Base-by-base conservation (phyloP, 2,888 invertebrate genomes). In the Cryptocheilus praepositus region DNA sequence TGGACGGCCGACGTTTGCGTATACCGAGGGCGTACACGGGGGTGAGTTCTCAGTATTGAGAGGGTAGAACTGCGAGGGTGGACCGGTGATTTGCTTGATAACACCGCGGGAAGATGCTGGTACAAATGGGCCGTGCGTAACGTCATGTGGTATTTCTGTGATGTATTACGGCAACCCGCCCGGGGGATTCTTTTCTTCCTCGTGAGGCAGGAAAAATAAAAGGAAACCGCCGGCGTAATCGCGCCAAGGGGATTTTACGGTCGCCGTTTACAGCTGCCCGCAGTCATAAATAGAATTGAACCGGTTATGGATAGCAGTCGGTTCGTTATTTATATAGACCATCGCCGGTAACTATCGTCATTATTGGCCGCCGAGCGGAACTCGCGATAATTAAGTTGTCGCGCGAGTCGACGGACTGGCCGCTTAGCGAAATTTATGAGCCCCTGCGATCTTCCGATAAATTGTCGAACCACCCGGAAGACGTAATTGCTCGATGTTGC, bases 51-150 rank as follows among this genome's bases (percentile, higher is more conserved):
- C 36, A 11, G 13, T 11, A 11, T 7, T 11, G 36, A 36, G 36
- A 36, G 36, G 36, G 36, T 36, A 11, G 36, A 36, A 36, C 8
- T 4, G 36, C 13, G 36, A 25, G 36, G 22, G 13, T n/a, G 54
- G 49, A 46, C 61, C 36, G 25, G 55, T 66, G 56, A 66, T 66
- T 66, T 56, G 62, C 55, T 25, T 66, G 62, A 66, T 62, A 65
- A 65, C 65, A 46, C 55, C 11, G 43, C 36, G 22, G 28, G 36
- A 43, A 62, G 61, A 49, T 55, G 25, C 16, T 49, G 53, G 57
- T 62, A 45, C 57, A 63, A 66, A 66, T 57, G 49, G 25, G 25
- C 49, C 13, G 19, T 65, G 61, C 25, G 53, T 28, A 55, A 62
- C 51, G 56, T 61, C 52, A 52, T 18, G 36, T 5, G 52, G 52